Evolutionary conservation across 2,888 invertebrate genomes (phyloP), one percentile per base, ranked within the genome.

Genomic region (Eristalinus aeneus): DNA sequence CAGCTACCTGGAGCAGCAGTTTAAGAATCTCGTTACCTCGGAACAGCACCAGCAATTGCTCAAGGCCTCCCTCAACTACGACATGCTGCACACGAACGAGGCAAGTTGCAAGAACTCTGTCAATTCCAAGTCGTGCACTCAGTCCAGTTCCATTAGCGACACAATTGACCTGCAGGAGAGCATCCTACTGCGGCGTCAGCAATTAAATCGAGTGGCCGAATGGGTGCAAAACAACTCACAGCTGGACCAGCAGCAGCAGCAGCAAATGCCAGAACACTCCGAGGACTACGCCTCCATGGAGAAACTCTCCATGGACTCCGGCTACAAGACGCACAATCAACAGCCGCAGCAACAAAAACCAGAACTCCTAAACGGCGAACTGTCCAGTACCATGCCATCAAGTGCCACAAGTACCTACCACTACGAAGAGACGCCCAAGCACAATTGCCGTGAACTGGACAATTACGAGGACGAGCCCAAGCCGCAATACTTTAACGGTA

Each of bases 221-320:
- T 96, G 96, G 96, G 96, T 96, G 22, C 95, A 96, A 90, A 95
- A 94, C 88, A 95, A 95, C 89, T 91, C 93, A 1, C 93, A 93
- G 91, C 94, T 90, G 94, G 93, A 91, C n/a, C n/a, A n/a, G 87
- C 90, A 92, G 73, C 90, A 92, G 31, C 88, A 89, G 80, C 89
- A 87, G 58, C 56, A 56, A 23, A 83, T 69, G 34, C 84, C 31
- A 68, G 88, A 74, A 58, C 80, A 73, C 74, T 82, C 39, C 76
- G 88, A 72, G 67, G 81, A 63, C 69, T 87, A 74, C 46, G 90
- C 92, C 61, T 92, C 92, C 27, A 89, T 89, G 74, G 92, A 92
- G 88, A 92, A 92, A 34, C 88, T 92, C 3, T 92, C 92, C 20
- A 90, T 90, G 89, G 92, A 92, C 20, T 92, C 92, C 12, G 92